These are phyloP conservation scores for Bubo scandiacus DNA, from an alignment of 2,113 vertebrate genomes.

Conservation along the genomic window DNA sequence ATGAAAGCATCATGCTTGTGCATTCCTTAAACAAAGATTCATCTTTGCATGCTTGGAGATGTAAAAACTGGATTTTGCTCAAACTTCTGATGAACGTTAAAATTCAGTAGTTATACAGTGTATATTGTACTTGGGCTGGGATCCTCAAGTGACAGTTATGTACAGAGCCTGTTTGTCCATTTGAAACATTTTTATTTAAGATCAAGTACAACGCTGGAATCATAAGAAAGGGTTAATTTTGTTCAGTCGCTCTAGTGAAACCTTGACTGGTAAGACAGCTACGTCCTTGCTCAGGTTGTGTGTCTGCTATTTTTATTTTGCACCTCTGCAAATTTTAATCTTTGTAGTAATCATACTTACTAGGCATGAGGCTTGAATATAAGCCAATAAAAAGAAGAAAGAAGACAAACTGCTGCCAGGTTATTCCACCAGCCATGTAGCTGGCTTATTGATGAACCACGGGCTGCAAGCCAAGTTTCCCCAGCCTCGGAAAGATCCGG, in stretches of 20 bases:
- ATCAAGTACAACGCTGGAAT: not conserved
- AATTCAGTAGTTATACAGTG: not conserved
- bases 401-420: not conserved
- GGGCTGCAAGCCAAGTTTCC: slow-evolving; percentile 31
- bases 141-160: not conserved
- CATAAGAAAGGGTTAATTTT: not conserved
- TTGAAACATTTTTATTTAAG: not conserved
- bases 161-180: fast-evolving
- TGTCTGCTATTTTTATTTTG: not conserved
- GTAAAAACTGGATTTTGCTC: not conserved
- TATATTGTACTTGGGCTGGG: not conserved
- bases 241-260: not conserved
- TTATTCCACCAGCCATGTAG: not conserved
- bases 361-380: slow-evolving; percentile 1
- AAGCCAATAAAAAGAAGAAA: not conserved
- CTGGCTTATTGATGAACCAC: not conserved
- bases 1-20: not conserved
- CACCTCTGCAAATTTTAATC: slow-evolving; percentile 22
- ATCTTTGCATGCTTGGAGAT: not conserved
- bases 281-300: not conserved
- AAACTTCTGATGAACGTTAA: not conserved
- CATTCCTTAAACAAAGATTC: not conserved
- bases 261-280: not conserved
- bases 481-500: not conserved
- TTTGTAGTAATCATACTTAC: not conserved